Conservation (phyloP, 2,113 vertebrate species). For the Daubentonia madagascariensis region DNA sequence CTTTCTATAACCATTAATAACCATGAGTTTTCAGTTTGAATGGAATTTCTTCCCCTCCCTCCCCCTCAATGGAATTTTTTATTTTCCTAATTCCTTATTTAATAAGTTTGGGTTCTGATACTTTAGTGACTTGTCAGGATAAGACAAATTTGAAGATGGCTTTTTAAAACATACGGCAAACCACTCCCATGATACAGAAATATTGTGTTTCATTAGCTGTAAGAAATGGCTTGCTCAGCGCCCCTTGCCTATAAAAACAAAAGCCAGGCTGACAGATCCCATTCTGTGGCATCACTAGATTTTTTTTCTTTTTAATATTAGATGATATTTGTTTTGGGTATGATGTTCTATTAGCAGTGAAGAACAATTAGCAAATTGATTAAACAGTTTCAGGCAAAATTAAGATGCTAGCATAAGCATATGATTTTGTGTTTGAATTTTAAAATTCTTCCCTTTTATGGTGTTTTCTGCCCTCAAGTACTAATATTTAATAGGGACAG, state of each 20-base stretch:
- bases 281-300: background rate
- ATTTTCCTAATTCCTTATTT: conserved; percentile 32
- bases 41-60: background rate
- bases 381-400: conserved; percentile 34
- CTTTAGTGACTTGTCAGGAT: background rate
- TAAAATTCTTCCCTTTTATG: conserved; percentile 13
- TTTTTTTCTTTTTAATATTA: conserved; percentile 29
- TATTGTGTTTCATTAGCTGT: conserved; percentile 15
- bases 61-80: background rate
- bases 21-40: conserved; percentile 1
- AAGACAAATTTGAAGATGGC: background rate
- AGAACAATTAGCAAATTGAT: conserved; percentile 14
- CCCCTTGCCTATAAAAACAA: background rate
- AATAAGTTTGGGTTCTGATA: conserved; percentile 15
- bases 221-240: background rate
- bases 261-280: background rate
- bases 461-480: background rate
- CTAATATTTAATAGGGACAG: conserved; percentile 29
- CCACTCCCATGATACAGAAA: background rate
- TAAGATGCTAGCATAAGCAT: background rate
- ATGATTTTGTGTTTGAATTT: conserved; percentile 36
- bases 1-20: conserved; percentile 12
- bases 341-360: conserved; percentile 1
- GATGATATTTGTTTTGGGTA: background rate
- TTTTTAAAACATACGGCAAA: background rate